A percentile compares a stretch with the other conserved stretches of the same genome.
phyloP scores from a whole-genome alignment of 2,888 invertebrate species.

The Brachycybe producta region DNA sequence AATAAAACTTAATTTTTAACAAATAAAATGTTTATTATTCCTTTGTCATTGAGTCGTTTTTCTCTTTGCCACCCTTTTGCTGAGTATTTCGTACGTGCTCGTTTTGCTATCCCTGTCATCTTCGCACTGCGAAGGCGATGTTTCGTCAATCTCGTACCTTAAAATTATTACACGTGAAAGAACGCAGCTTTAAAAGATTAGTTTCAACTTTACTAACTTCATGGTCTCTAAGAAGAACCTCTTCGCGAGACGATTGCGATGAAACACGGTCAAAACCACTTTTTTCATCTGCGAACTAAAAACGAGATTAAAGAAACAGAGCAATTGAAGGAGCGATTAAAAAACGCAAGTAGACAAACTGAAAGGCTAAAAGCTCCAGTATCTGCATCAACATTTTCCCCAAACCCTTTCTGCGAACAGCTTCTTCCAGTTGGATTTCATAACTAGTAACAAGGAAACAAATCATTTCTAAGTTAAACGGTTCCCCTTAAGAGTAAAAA shows the following conservation, averaged over 20 bases:
- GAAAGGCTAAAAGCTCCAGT: conserved; percentile 55
- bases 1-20: not conserved
- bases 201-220: conserved; percentile 42
- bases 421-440: conserved; percentile 67
- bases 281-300: conserved; percentile 59
- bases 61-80: conserved; percentile 30
- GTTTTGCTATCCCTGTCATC: conserved; percentile 43
- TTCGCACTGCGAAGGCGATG: conserved; percentile 46
- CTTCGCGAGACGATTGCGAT: conserved; percentile 56
- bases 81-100: conserved; percentile 49
- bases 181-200: conserved; percentile 16
- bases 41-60: not conserved
- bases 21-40: not conserved
- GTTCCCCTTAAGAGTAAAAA: too few species aligned
- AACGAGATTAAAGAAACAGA: conserved; percentile 12
- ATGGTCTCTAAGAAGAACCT: conserved; percentile 58
- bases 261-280: conserved; percentile 69
- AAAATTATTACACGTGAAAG: conserved; percentile 21
- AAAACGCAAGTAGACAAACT: conserved; percentile 28
- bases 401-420: conserved; percentile 59
- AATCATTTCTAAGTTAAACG: conserved; percentile 4
- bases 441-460: too few species aligned
- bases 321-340: not conserved
- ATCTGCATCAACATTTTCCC: conserved; percentile 69
- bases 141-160: conserved; percentile 52